Conservation (phyloP, 2,113 vertebrate species). For the Mirza zaza region DNA sequence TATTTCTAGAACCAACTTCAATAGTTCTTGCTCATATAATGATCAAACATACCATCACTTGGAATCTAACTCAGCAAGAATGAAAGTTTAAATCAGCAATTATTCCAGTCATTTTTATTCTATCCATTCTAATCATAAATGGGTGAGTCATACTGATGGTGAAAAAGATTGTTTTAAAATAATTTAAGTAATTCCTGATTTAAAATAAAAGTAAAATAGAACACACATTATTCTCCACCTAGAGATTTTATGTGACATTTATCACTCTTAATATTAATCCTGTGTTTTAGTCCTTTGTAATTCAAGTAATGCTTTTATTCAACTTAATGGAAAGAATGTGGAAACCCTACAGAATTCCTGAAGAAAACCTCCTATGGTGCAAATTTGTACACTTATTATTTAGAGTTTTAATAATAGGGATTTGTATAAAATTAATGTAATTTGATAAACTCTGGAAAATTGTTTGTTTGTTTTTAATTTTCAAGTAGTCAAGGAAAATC, state of each 20-base stretch:
- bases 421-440: background rate
- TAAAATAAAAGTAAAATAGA: conserved; percentile 12
- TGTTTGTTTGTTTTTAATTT: background rate
- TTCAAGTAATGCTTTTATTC: background rate
- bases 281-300: conserved; percentile 3
- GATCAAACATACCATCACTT: background rate
- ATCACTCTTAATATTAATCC: background rate
- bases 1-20: background rate
- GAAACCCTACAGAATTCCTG: background rate
- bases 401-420: background rate
- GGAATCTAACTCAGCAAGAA: background rate
- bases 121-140: background rate
- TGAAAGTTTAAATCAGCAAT: background rate
- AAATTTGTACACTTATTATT: background rate
- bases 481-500: background rate
- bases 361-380: background rate
- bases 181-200: background rate
- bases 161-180: background rate
- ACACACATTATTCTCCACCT: background rate
- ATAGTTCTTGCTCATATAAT: background rate
- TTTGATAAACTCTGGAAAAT: background rate
- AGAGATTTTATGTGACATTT: background rate
- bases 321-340: background rate
- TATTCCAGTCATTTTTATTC: background rate
- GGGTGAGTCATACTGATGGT: background rate